Conservation (phyloP, 2,113 vertebrate genomes). For the Psittacara wagleri region DNA sequence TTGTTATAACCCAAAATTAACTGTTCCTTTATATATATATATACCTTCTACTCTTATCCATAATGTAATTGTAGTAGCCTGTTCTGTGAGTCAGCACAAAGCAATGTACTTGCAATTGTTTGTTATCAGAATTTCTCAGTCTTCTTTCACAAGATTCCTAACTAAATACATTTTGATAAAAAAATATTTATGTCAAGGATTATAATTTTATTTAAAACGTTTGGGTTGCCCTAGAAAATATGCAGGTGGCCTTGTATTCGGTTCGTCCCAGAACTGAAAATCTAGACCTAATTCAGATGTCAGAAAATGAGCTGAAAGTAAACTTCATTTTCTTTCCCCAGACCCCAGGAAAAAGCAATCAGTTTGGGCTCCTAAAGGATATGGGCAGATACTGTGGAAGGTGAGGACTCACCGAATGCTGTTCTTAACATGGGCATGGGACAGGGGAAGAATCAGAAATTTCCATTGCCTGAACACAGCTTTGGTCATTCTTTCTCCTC, state of each 20-base stretch:
- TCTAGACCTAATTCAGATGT: neutral
- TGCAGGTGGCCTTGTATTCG: neutral
- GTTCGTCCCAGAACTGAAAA: neutral
- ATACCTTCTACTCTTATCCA: neutral
- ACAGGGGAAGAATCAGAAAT: neutral
- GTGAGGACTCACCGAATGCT: neutral
- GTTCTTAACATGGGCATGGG: neutral
- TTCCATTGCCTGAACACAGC: neutral
- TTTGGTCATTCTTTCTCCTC: neutral
- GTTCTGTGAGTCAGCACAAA: neutral
- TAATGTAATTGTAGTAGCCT: neutral
- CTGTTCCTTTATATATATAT: neutral
- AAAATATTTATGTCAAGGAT: neutral
- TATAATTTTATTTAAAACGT: neutral
- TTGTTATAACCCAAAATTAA: neutral
- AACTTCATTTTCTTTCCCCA: neutral
- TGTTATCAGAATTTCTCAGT: neutral
- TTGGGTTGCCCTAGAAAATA: neutral
- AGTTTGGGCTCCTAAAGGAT: neutral
- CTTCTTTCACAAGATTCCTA: neutral
- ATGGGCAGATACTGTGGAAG: neutral
- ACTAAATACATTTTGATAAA: neutral
- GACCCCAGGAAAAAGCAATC: accelerated
- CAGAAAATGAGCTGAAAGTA: neutral
- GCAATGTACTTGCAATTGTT: neutral